Evolutionary conservation across 2,113 vertebrate genomes (phyloP).

Genomic region (Trogon surrucura): DNA sequence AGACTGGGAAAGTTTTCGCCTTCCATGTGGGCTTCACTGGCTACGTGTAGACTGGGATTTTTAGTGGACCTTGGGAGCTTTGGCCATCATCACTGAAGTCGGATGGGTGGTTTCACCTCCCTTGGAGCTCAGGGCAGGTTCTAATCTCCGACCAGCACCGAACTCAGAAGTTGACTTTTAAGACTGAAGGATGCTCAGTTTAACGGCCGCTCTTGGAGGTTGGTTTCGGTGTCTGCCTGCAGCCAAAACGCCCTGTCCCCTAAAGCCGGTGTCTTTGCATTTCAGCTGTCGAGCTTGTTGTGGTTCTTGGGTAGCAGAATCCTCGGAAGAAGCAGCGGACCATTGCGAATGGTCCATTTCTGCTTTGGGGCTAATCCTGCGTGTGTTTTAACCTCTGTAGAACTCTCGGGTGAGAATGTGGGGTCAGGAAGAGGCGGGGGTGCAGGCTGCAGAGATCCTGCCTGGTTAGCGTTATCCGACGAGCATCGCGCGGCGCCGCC

Average conservation of each 20-base stretch:
- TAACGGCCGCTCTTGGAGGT: background rate
- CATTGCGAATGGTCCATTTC: background rate
- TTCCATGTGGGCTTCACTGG: background rate
- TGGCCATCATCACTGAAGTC: background rate
- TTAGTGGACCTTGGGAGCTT: background rate
- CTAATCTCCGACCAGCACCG: background rate
- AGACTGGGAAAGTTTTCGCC: background rate
- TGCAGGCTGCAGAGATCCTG: background rate
- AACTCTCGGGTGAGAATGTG: background rate
- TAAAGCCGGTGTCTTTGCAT: background rate
- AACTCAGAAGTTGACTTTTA: background rate
- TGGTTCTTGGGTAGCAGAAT: background rate
- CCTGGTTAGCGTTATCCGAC: background rate
- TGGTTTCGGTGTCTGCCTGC: background rate
- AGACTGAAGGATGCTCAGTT: background rate
- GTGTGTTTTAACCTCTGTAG: background rate
- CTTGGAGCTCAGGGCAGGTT: background rate
- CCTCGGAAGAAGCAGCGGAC: background rate
- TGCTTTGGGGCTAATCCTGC: background rate
- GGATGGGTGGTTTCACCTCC: background rate
- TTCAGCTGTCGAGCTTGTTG: background rate
- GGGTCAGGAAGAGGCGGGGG: background rate
- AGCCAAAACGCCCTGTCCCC: background rate
- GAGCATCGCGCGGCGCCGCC: background rate
- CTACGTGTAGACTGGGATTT: background rate